These are phyloP conservation scores for Bombus huntii DNA, from an alignment of 1,140 invertebrate species.

Conservation along the genomic window DNA sequence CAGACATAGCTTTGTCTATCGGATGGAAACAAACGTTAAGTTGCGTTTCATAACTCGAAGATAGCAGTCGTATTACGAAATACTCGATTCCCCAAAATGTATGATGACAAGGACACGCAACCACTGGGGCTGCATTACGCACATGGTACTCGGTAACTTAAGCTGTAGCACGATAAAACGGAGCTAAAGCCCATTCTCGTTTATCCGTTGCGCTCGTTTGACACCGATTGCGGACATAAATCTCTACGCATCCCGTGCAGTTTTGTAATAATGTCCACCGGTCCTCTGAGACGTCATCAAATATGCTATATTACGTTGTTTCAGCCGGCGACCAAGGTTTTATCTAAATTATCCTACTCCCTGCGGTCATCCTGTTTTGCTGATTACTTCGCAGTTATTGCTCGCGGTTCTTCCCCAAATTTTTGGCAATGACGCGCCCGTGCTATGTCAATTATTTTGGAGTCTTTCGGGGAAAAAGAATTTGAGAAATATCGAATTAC, in stretches of 20 bases:
- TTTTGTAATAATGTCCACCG: slow-evolving; percentile 71
- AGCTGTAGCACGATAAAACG: slow-evolving; percentile 70
- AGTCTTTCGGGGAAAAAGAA: not conserved
- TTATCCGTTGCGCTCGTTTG: slow-evolving; percentile 64
- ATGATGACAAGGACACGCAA: not conserved
- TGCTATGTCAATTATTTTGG: not conserved
- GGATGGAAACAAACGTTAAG: not conserved
- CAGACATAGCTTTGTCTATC: not conserved
- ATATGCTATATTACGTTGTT: slow-evolving; percentile 37
- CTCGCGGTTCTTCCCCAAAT: not conserved
- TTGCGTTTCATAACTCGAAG: slow-evolving; percentile 15
- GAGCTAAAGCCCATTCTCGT: slow-evolving; percentile 69
- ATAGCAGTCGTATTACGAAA: not conserved
- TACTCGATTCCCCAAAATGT: slow-evolving; percentile 8
- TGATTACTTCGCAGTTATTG: not conserved
- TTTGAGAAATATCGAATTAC: too few relatives aligned
- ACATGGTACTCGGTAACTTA: slow-evolving; percentile 66
- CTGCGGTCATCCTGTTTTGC: not conserved
- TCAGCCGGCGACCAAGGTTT: slow-evolving; percentile 31
- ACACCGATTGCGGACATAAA: slow-evolving; percentile 71
- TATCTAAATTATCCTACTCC: slow-evolving; percentile 42
- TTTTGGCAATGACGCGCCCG: not conserved
- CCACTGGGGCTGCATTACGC: slow-evolving; percentile 43
- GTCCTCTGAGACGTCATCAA: slow-evolving; percentile 56
- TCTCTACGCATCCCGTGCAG: slow-evolving; percentile 63